A percentile compares a stretch with the other conserved stretches of the same genome.
Evolutionary conservation across 2,797 vertebrate species (phyloP).

Genomic region (Syndactyla subalaris): DNA sequence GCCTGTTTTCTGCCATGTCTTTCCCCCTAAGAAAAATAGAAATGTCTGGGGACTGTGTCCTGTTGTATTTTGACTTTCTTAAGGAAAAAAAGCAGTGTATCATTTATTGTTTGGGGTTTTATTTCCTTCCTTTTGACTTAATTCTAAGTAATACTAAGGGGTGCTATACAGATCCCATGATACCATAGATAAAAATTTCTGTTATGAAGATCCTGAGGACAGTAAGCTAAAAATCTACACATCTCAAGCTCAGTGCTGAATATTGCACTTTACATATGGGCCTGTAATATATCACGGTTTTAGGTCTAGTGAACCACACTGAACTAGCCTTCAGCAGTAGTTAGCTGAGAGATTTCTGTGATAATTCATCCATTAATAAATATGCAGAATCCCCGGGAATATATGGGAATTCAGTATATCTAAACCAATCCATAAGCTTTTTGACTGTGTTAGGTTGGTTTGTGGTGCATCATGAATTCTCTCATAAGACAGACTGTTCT

Average conservation of each 20-base stretch:
- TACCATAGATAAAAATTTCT: background rate
- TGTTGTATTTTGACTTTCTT: background rate
- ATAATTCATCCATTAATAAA: background rate
- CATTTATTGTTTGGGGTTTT: background rate
- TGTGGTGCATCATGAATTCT: background rate
- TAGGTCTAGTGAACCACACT: background rate
- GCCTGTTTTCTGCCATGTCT: background rate
- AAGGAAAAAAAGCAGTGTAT: background rate
- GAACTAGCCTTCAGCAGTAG: background rate
- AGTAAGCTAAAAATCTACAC: background rate
- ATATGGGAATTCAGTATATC: background rate
- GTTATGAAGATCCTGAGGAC: background rate
- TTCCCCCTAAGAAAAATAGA: background rate
- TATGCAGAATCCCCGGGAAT: background rate
- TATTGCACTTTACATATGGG: background rate
- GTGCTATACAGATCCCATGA: background rate
- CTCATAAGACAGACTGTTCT: background rate
- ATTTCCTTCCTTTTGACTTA: background rate
- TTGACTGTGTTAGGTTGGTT: background rate
- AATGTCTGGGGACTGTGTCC: background rate
- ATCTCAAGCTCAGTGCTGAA: background rate
- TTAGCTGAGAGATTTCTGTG: background rate
- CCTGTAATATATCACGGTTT: accelerated
- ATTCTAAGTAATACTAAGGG: background rate
- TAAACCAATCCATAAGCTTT: background rate